These are phyloP conservation scores for Hydrotaea cyrtoneurina DNA, from an alignment of 2,888 invertebrate species.

Conservation along the genomic window DNA sequence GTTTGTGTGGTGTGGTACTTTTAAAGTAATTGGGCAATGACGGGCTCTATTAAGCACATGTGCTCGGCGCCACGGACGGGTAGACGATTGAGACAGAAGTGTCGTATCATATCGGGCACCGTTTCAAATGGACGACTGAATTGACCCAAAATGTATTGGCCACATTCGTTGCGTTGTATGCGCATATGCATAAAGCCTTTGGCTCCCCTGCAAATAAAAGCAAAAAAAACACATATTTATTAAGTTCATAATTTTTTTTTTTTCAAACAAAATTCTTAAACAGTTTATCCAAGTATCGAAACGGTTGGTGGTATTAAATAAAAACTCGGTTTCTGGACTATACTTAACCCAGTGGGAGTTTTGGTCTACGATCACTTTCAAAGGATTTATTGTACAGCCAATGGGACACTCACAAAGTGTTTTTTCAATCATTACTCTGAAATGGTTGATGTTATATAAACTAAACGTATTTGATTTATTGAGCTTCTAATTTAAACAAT, in stretches of 20 bases:
- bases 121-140: slow-evolving; percentile 95
- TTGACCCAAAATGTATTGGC: slow-evolving; percentile 93
- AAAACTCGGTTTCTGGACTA: too few relatives aligned
- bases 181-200: slow-evolving; percentile 98
- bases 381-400: too few relatives aligned
- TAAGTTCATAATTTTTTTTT: background rate
- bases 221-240: background rate
- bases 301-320: too few relatives aligned
- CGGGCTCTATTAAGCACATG: slow-evolving; percentile 95
- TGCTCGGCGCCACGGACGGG: slow-evolving; percentile 98
- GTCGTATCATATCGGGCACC: slow-evolving; percentile 96
- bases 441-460: too few relatives aligned
- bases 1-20: slow-evolving; percentile 29
- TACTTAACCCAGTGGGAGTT: too few relatives aligned
- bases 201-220: slow-evolving; percentile 90
- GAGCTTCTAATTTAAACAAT: too few relatives aligned
- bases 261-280: too few relatives aligned
- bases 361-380: too few relatives aligned
- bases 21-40: slow-evolving; percentile 91
- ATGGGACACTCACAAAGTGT: too few relatives aligned
- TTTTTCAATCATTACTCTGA: too few relatives aligned
- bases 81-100: slow-evolving; percentile 95
- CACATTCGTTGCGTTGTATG: slow-evolving; percentile 90
- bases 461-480: too few relatives aligned
- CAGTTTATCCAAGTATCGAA: too few relatives aligned